A percentile compares a stretch with the other conserved stretches of the same genome.
These are phyloP conservation scores for Urocolius indicus DNA, from an alignment of 2,113 vertebrate genomes.

Conservation along the genomic window DNA sequence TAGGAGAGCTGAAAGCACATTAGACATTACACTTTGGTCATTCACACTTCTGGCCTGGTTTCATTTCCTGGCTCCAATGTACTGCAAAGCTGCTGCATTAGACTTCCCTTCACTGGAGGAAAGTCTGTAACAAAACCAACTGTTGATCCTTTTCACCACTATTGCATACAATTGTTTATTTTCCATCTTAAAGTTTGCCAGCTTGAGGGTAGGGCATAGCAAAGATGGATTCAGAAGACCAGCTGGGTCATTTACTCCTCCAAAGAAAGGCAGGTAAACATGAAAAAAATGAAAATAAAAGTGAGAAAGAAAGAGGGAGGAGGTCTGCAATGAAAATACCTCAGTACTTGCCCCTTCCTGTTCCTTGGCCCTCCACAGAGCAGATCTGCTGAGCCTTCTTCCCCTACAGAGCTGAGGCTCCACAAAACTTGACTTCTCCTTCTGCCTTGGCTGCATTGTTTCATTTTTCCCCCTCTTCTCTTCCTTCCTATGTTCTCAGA, in stretches of 20 bases:
- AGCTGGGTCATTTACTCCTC: neutral
- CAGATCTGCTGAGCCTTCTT: neutral
- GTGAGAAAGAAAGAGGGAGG: neutral
- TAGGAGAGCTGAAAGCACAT: neutral
- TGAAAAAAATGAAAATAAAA: slow-evolving; percentile 40
- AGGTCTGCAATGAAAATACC: neutral
- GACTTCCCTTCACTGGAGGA: neutral
- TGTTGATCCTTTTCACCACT: neutral
- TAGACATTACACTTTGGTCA: neutral
- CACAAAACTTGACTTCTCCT: neutral
- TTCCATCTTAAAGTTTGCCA: neutral
- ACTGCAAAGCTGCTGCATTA: neutral
- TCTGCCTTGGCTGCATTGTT: neutral
- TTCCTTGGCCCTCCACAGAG: neutral
- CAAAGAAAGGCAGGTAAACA: neutral
- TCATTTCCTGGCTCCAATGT: slow-evolving; percentile 19
- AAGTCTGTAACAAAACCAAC: neutral
- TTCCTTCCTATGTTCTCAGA: neutral
- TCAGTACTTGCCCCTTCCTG: neutral
- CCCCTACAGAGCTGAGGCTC: neutral
- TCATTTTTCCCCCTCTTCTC: neutral
- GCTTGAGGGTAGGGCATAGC: neutral
- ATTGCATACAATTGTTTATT: neutral
- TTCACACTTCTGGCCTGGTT: neutral
- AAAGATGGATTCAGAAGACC: neutral